Evolutionary conservation across 2,888 invertebrate genomes (phyloP).

Genomic region (Syrista parreyssii): DNA sequence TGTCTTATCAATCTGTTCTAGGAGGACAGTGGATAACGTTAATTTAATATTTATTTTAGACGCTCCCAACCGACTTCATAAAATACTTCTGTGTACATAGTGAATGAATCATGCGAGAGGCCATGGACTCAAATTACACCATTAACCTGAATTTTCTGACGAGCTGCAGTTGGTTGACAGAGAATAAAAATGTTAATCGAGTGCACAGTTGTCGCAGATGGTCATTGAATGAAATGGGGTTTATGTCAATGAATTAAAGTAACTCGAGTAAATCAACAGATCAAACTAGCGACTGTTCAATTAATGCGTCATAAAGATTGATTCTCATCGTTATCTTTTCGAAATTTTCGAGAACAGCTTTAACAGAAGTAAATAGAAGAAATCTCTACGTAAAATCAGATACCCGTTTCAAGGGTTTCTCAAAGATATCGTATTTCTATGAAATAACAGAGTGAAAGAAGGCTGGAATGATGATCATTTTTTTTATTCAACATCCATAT

Average conservation of each 20-base stretch:
- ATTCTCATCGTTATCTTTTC: no score
- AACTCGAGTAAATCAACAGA: background rate
- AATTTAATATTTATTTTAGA: background rate
- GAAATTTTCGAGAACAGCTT: no score
- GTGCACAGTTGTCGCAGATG: background rate
- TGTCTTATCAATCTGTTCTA: background rate
- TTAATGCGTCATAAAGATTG: background rate
- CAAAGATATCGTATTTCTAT: background rate
- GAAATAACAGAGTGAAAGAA: background rate
- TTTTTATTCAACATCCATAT: conserved; percentile 3
- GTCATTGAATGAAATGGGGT: background rate
- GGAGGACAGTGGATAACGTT: background rate
- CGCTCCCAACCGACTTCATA: background rate
- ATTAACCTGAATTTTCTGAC: background rate
- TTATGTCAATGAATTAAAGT: background rate
- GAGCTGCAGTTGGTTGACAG: background rate
- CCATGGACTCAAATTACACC: background rate
- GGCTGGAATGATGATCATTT: background rate
- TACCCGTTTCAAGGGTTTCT: background rate
- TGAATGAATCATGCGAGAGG: background rate
- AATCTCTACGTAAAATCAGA: no score
- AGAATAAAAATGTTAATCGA: background rate
- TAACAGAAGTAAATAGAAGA: no score
- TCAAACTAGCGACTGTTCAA: conserved; percentile 19
- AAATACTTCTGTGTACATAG: background rate